Percentiles rank a stretch among this genome's conserved stretches.
phyloP scores from a whole-genome alignment of 2,888 invertebrate species.

The Rhingia campestris region DNA sequence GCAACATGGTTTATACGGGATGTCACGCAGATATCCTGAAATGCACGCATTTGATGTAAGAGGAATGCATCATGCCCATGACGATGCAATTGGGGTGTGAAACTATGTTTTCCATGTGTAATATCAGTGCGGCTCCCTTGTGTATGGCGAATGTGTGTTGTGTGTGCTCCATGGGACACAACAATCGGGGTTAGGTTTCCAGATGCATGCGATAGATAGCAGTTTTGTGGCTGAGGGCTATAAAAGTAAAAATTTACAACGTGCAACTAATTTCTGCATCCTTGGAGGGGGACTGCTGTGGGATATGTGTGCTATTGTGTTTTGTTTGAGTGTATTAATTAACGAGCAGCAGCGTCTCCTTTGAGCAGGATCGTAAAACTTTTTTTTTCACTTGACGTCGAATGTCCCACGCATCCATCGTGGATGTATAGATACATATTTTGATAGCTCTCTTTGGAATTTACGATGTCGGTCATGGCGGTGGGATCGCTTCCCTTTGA shows the following conservation, averaged over 20 bases:
- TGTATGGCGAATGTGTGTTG: slow-evolving; percentile 9
- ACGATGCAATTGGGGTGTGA: background rate
- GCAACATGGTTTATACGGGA: slow-evolving; percentile 47
- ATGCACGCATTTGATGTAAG: slow-evolving; percentile 10
- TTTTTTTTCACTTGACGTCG: slow-evolving; percentile 13
- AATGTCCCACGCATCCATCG: slow-evolving; percentile 2
- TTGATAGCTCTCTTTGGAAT: slow-evolving; percentile 40
- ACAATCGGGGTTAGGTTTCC: background rate
- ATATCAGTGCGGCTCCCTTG: background rate
- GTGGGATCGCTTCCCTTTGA: slow-evolving; percentile 10
- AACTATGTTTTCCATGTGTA: slow-evolving; percentile 3
- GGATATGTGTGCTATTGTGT: background rate
- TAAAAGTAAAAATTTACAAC: slow-evolving; percentile 10
- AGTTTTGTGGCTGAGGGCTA: background rate
- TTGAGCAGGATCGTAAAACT: slow-evolving; percentile 36
- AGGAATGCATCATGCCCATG: background rate
- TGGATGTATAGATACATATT: background rate
- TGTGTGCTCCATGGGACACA: background rate
- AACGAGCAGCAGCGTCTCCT: slow-evolving; percentile 34
- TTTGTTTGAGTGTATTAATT: slow-evolving; percentile 30
- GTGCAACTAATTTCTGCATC: slow-evolving; percentile 41
- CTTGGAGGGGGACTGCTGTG: background rate
- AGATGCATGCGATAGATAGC: slow-evolving; percentile 12
- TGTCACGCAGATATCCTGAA: slow-evolving; percentile 36
- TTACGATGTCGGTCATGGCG: slow-evolving; percentile 38